Percentiles rank a stretch among this genome's conserved stretches.
These are phyloP conservation scores for Orthosia incerta DNA, from an alignment of 2,888 invertebrate genomes.

Conservation along the genomic window DNA sequence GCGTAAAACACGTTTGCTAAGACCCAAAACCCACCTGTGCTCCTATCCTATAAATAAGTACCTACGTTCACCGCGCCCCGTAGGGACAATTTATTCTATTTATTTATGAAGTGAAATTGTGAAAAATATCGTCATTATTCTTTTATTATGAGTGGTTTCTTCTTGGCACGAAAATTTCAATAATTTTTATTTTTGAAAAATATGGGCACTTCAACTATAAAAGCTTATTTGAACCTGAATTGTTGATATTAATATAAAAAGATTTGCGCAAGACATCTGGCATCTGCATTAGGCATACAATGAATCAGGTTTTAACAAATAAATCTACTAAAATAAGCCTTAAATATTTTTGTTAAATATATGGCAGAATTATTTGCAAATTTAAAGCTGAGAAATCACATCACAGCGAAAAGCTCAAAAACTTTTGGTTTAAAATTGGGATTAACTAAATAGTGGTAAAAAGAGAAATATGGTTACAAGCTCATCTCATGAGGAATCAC, in stretches of 20 bases:
- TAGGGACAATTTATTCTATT: conserved; percentile 81
- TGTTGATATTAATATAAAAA: conserved; percentile 12
- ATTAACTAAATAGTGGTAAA: conserved; percentile 38
- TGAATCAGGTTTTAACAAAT: conserved; percentile 33
- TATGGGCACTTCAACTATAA: neutral
- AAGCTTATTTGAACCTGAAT: neutral
- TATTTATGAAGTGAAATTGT: conserved; percentile 79
- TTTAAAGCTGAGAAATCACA: conserved; percentile 35
- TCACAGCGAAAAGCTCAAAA: conserved; percentile 35
- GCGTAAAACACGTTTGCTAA: conserved; percentile 81
- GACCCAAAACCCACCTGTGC: conserved; percentile 80
- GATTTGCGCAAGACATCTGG: conserved; percentile 9
- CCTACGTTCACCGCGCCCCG: conserved; percentile 73
- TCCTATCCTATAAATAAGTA: conserved; percentile 81
- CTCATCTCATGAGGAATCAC: conserved; percentile 70
- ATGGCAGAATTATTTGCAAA: conserved; percentile 43
- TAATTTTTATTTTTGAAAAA: neutral
- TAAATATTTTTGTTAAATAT: conserved; percentile 32
- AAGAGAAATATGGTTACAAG: conserved; percentile 57
- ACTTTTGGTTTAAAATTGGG: conserved; percentile 40
- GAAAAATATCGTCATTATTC: conserved; percentile 62
- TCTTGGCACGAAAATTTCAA: neutral
- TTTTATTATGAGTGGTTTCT: conserved; percentile 29
- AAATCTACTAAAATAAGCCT: conserved; percentile 31
- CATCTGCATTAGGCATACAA: conserved; percentile 7